Evolutionary conservation across 2,888 invertebrate genomes (phyloP), one percentile per base, ranked within the genome.

Genomic region (Acheta domesticus): DNA sequence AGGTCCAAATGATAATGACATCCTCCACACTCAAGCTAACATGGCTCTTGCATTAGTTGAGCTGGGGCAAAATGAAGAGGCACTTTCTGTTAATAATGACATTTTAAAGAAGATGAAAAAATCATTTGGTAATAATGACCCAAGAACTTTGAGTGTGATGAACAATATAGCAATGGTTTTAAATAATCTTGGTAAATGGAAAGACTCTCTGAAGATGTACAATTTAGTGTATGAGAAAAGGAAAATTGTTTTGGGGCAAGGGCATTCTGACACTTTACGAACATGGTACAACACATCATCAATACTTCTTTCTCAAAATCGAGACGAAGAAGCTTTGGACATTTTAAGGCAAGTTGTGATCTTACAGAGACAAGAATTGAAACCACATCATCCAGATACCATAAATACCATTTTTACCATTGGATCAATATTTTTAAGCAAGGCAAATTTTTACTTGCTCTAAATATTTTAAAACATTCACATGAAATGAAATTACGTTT

Each of bases 151-250:
- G n/a, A 20, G 20, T 49, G 79, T 76, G 36, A 50, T 73, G 20
- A 74, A 79, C 48, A n/a, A 80, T 77, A 83, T 82, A 77, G 83
- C 83, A 16, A 48, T 81, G 74, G 80, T 82, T 62, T 77, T 83
- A 36, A 49, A 14, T 21, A 79, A 75, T 16, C 81, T 81, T 79
- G 81, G 79, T 36, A 83, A 80, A 75, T 79, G 50, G 50, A 79
- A 83, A 76, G 83, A 83, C n/a, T 77, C 83, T 3, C 79, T 83
- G 48, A 76, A 80, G 74, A 81, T 83, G n/a, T 80, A 78, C n/a
- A 50, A 79, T 16, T 77, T 73, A 19, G 78, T 82, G 3, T 77
- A 23, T 20, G 77, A 23, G 48, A 77, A 77, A 48, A 77, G 48
- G n/a, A 77, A 77, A 77, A 77, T 48, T 4, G 36, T 77, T 20